phyloP scores from a whole-genome alignment of 1,140 invertebrate genomes.

The Tyrophagus putrescentiae region DNA sequence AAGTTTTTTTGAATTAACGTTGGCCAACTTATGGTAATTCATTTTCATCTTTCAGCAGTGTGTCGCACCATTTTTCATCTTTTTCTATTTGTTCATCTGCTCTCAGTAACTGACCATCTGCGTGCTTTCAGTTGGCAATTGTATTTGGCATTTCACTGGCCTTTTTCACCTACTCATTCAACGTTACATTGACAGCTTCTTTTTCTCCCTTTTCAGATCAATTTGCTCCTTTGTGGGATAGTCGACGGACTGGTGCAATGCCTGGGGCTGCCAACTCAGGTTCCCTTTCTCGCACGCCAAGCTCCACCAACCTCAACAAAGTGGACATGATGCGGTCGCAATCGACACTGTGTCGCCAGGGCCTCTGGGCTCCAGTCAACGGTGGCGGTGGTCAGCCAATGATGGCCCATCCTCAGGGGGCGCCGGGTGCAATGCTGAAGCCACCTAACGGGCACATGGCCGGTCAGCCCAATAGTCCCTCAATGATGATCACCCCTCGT shows the following conservation, averaged over 20 bases:
- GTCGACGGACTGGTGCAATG: not conserved
- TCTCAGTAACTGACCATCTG: too few species aligned
- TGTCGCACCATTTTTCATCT: too few species aligned
- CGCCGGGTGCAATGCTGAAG: not conserved
- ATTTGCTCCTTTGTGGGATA: constrained; percentile 15
- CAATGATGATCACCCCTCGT: constrained; percentile 3
- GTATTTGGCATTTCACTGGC: not conserved
- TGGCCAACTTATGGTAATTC: too few species aligned
- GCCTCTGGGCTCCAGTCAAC: not conserved
- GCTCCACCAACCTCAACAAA: constrained; percentile 3
- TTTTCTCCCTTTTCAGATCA: constrained; percentile 7
- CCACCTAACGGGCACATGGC: constrained; percentile 1
- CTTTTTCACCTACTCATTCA: not conserved
- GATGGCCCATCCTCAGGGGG: too few species aligned
- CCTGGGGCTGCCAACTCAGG: constrained; percentile 5
- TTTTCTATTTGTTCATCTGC: too few species aligned
- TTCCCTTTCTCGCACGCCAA: constrained; percentile 12
- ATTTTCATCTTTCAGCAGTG: too few species aligned
- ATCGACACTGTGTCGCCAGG: constrained; percentile 11
- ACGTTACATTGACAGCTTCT: not conserved
- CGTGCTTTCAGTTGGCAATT: not conserved
- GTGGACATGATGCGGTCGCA: constrained; percentile 16
- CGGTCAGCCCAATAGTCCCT: not conserved
- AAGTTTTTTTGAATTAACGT: too few species aligned
- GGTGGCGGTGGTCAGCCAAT: too few species aligned